These are phyloP conservation scores for Pangasius djambal DNA, from an alignment of 2,797 vertebrate genomes.

Conservation along the genomic window DNA sequence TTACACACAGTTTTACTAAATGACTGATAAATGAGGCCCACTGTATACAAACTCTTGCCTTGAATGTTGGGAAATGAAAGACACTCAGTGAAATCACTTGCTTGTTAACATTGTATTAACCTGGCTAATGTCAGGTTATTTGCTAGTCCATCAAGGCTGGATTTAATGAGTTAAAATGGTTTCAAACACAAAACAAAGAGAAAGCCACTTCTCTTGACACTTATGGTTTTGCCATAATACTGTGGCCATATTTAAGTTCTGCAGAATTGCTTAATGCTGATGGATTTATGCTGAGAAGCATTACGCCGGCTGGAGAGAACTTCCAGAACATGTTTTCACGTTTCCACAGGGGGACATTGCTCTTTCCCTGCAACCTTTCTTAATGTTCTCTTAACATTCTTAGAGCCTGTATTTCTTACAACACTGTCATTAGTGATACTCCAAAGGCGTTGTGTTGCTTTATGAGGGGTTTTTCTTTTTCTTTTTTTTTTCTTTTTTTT, in stretches of 20 bases:
- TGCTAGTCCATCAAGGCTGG: slow-evolving; percentile 30
- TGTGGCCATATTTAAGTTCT: slow-evolving; percentile 35
- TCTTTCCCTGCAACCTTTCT: slow-evolving; percentile 47
- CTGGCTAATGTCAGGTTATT: slow-evolving; percentile 21
- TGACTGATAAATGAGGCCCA: neutral
- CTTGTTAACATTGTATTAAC: slow-evolving; percentile 31
- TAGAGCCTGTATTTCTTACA: slow-evolving; percentile 43
- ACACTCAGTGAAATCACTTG: slow-evolving; percentile 23
- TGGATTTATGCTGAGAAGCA: slow-evolving; percentile 51
- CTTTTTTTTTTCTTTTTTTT: neutral
- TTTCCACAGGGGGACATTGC: slow-evolving; percentile 48
- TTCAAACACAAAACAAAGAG: slow-evolving; percentile 15
- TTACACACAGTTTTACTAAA: slow-evolving; percentile 4
- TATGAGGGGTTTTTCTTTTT: slow-evolving; percentile 28
- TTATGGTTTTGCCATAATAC: slow-evolving; percentile 28
- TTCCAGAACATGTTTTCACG: slow-evolving; percentile 49
- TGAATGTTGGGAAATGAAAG: neutral
- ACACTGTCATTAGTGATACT: slow-evolving; percentile 46
- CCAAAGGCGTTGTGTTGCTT: slow-evolving; percentile 28
- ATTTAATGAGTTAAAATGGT: slow-evolving; percentile 31
- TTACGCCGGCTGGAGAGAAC: slow-evolving; percentile 41
- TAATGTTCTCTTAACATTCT: slow-evolving; percentile 47
- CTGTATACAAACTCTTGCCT: neutral
- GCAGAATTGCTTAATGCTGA: slow-evolving; percentile 43
- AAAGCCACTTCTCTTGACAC: slow-evolving; percentile 23